phyloP scores from a whole-genome alignment of 1,140 invertebrate species.

The Drosophila paulistorum region DNA sequence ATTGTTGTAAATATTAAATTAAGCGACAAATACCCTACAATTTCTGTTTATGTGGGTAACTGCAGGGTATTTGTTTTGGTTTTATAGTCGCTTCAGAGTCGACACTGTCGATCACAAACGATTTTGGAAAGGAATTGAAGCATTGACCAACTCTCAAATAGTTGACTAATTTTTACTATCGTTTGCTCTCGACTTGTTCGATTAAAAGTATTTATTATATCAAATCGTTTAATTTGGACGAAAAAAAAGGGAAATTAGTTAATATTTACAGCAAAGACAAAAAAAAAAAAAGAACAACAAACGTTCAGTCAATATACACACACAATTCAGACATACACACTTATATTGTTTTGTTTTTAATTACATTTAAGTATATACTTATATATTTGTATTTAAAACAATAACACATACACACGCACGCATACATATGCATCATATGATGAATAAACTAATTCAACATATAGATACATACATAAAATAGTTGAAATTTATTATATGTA shows the following conservation, averaged over 20 bases:
- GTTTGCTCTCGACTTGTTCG: neutral
- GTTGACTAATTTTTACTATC: neutral
- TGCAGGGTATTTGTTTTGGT: neutral
- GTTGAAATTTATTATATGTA: constrained; percentile 1
- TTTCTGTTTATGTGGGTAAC: neutral
- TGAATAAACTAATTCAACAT: constrained; percentile 1
- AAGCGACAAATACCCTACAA: neutral
- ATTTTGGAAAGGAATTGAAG: constrained; percentile 7
- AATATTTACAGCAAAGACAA: constrained; percentile 1
- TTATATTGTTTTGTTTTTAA: neutral
- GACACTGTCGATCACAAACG: constrained; percentile 9
- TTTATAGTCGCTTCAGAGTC: constrained; percentile 4
- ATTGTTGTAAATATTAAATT: constrained; percentile 2
- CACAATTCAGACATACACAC: constrained; percentile 5
- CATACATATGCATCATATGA: neutral
- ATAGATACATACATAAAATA: constrained; percentile 6
- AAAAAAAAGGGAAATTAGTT: neutral
- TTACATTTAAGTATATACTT: neutral
- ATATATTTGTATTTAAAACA: neutral
- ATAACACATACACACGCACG: neutral
- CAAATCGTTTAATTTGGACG: neutral
- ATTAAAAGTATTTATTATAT: neutral
- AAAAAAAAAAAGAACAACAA: neutral
- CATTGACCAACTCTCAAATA: neutral
- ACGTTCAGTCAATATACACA: constrained; percentile 10